A percentile compares a stretch with the other conserved stretches of the same genome.
Conservation (phyloP, 2,113 vertebrate species). For the Lampris incognitus region DNA sequence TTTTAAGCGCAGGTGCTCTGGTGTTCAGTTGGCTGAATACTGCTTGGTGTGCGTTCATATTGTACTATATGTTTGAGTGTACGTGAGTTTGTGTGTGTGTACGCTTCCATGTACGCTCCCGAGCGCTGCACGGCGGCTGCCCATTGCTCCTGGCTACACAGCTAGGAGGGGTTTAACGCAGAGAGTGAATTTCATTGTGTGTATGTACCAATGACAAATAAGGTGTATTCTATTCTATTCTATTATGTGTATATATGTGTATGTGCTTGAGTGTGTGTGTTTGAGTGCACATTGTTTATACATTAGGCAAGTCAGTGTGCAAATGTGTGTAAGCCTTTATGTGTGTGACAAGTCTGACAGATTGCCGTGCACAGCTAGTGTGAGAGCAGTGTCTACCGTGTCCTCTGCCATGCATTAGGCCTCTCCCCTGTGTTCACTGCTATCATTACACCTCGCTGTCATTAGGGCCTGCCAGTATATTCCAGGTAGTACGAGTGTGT, state of each 20-base stretch:
- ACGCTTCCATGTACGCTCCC: no score
- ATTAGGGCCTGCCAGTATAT: slow-evolving; percentile 65
- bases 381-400: slow-evolving; percentile 66
- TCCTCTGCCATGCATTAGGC: slow-evolving; percentile 56
- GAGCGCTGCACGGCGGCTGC: background rate
- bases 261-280: background rate
- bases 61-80: background rate
- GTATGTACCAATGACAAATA: no score
- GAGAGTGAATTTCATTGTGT: no score
- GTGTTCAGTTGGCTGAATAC: background rate
- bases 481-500: background rate
- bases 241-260: background rate
- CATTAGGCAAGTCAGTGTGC: background rate
- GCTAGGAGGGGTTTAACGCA: no score
- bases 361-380: background rate
- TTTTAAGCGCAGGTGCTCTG: background rate
- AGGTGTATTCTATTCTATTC: background rate
- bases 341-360: slow-evolving; percentile 13
- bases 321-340: background rate
- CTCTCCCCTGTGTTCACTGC: slow-evolving; percentile 56
- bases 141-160: no score
- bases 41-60: no score
- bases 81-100: slow-evolving; percentile 8
- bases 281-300: background rate
- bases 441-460: slow-evolving; percentile 55